Evolutionary conservation across 2,113 vertebrate genomes (phyloP).

Genomic region (Nothoprocta pentlandii): DNA sequence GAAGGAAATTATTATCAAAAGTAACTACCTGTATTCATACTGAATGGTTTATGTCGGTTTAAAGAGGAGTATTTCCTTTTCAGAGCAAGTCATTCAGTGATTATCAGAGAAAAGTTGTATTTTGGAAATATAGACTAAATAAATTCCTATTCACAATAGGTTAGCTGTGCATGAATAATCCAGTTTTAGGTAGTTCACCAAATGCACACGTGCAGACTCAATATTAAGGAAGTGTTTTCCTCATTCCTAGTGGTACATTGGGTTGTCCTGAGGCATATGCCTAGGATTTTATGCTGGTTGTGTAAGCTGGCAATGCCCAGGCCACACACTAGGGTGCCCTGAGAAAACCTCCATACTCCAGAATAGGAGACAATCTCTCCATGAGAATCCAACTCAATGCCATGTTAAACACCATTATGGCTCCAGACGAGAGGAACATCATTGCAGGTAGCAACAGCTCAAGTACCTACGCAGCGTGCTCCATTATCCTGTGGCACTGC

Average conservation of each 20-base stretch:
- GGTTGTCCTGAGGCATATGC: neutral
- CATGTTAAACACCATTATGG: neutral
- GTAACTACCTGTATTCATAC: neutral
- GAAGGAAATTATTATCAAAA: neutral
- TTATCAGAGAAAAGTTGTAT: neutral
- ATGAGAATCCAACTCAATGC: neutral
- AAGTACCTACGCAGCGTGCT: neutral
- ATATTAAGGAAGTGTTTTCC: fast-evolving
- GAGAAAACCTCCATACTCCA: neutral
- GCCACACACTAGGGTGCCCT: neutral
- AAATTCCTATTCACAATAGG: neutral
- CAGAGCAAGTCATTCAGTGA: neutral
- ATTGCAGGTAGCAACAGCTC: neutral
- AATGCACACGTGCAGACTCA: neutral
- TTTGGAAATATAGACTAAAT: neutral
- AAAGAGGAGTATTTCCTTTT: neutral
- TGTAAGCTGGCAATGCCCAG: neutral
- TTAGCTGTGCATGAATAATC: neutral
- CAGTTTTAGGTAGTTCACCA: neutral
- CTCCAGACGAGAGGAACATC: fast-evolving
- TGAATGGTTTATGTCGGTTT: neutral
- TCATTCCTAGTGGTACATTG: neutral
- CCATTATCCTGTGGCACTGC: neutral
- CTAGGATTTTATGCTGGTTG: neutral
- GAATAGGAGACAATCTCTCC: neutral